phyloP scores from a whole-genome alignment of 2,888 invertebrate species.

The Deroplatys truncata region DNA sequence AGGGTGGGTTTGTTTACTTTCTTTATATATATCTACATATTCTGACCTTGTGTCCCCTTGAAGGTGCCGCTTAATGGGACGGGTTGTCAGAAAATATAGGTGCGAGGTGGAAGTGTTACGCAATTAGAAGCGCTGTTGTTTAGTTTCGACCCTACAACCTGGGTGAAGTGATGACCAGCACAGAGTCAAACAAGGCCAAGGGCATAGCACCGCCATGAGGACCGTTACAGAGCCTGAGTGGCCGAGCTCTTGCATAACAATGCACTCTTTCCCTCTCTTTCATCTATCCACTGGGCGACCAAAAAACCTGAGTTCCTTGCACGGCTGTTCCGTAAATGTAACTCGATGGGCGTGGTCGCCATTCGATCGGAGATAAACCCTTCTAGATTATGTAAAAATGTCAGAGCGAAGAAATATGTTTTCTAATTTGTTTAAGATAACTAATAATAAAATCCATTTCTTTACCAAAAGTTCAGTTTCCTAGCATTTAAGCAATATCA shows the following conservation, averaged over 20 bases:
- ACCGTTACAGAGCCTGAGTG: not conserved
- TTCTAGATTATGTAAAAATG: too few relatives aligned
- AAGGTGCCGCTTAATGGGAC: not conserved
- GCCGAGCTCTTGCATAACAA: not conserved
- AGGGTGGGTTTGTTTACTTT: not conserved
- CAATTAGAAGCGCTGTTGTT: not conserved
- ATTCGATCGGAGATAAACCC: not conserved
- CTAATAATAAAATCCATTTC: too few relatives aligned
- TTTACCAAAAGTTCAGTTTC: too few relatives aligned
- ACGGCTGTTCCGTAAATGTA: not conserved
- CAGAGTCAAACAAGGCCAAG: not conserved
- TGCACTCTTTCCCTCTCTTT: not conserved
- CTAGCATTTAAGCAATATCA: too few relatives aligned
- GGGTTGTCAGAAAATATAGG: not conserved
- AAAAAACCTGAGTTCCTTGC: not conserved
- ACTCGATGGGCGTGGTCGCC: not conserved
- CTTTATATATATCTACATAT: not conserved
- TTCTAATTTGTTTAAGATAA: too few relatives aligned
- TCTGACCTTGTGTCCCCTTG: not conserved
- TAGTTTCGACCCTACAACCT: not conserved
- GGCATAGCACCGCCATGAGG: not conserved
- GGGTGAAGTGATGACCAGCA: not conserved
- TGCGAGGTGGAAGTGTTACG: not conserved
- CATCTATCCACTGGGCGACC: not conserved
- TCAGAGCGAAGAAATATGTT: too few relatives aligned